Evolutionary conservation across 2,797 vertebrate species (phyloP).

Genomic region (Poecilia velifera): DNA sequence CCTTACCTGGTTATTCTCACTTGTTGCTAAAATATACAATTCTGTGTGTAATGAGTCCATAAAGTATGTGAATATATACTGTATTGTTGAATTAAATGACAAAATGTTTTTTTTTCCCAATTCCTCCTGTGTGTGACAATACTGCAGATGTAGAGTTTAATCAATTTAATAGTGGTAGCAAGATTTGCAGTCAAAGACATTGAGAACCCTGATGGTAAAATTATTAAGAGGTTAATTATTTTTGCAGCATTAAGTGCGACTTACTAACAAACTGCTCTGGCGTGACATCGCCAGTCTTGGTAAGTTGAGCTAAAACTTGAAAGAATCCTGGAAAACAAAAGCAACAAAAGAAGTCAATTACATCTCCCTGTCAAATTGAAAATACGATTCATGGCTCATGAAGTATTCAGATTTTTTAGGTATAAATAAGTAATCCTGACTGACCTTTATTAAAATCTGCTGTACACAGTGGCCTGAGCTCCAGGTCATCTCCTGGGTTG

Average conservation of each 20-base stretch:
- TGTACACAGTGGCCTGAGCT: conserved; percentile 89
- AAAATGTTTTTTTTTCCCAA: too few species aligned
- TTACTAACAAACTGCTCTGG: conserved; percentile 93
- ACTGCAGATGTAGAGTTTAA: neutral
- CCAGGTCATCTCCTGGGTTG: conserved; percentile 89
- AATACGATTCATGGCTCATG: too few species aligned
- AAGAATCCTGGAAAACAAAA: conserved; percentile 85
- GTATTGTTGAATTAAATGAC: neutral
- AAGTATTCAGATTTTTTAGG: neutral
- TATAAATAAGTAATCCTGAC: neutral
- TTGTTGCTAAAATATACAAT: neutral
- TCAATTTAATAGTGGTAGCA: neutral
- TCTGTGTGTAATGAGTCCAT: neutral
- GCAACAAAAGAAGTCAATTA: neutral
- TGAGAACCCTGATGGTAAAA: neutral
- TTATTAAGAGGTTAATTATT: neutral
- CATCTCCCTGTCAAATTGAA: neutral
- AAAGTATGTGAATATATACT: neutral
- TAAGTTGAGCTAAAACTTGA: conserved; percentile 93
- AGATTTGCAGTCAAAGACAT: neutral
- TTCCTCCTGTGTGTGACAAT: neutral
- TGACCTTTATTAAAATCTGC: conserved; percentile 92
- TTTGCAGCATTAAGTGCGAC: conserved; percentile 48
- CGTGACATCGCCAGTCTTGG: conserved; percentile 87
- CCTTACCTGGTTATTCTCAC: neutral